These are phyloP conservation scores for Paratrypauchen microcephalus DNA, from an alignment of 2,797 vertebrate species.

Conservation along the genomic window DNA sequence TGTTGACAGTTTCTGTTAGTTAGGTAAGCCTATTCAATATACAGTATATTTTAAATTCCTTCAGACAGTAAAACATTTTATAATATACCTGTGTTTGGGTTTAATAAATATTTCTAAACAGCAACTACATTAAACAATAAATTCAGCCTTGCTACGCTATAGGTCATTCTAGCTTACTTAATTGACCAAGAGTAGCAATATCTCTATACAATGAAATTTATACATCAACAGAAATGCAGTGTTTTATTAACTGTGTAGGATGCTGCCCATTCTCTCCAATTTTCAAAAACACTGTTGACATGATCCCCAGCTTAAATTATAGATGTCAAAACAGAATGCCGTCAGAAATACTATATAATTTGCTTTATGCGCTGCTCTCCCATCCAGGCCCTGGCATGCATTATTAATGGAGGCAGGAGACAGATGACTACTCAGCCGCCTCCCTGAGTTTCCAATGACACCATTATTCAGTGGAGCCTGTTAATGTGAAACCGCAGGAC, in stretches of 20 bases:
- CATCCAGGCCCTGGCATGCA: constrained; percentile 55
- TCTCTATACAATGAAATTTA: not conserved
- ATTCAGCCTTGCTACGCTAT: no score
- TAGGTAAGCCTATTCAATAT: no score
- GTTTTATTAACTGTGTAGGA: not conserved
- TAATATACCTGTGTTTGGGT: no score
- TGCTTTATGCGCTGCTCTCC: constrained; percentile 11
- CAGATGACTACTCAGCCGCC: constrained; percentile 51
- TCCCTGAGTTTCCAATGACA: constrained; percentile 58
- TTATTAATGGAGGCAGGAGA: constrained; percentile 71
- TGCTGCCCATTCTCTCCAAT: not conserved
- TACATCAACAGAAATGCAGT: not conserved
- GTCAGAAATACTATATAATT: constrained; percentile 8
- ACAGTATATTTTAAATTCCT: no score
- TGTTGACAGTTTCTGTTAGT: no score
- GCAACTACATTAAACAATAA: no score
- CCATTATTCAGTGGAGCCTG: constrained; percentile 52
- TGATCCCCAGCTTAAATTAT: constrained; percentile 2
- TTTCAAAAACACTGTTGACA: not conserved
- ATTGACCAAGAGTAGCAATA: not conserved
- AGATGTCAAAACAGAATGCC: constrained; percentile 1
- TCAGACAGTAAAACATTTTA: no score
- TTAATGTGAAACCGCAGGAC: constrained; percentile 49
- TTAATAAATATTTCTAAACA: no score
- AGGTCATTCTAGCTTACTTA: not conserved